Evolutionary conservation across 2,888 invertebrate genomes (phyloP).

Genomic region (Megastigmus dorsalis): DNA sequence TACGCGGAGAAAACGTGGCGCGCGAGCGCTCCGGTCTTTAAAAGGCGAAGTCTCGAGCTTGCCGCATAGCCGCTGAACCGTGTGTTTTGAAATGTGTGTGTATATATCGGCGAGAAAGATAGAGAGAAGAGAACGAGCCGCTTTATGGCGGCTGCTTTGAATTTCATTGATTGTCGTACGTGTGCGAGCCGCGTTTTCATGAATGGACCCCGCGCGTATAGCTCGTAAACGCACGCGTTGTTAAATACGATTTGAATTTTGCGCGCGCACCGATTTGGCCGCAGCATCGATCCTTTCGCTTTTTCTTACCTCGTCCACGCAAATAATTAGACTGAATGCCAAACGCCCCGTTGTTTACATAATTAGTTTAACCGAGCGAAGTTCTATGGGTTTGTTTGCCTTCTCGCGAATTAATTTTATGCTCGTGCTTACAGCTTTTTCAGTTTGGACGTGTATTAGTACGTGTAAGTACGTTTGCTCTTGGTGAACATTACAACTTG

Average conservation of each 20-base stretch:
- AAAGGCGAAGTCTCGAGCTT: slow-evolving; percentile 19
- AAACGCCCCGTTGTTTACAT: too few species aligned
- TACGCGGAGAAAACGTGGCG: background rate
- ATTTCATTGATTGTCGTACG: slow-evolving; percentile 43
- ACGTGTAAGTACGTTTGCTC: too few species aligned
- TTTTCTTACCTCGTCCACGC: too few species aligned
- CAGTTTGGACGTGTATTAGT: too few species aligned
- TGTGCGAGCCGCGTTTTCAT: background rate
- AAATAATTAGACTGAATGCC: too few species aligned
- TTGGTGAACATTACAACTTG: too few species aligned
- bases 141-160: slow-evolving; percentile 40
- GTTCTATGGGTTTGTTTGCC: background rate
- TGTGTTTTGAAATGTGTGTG: slow-evolving; percentile 28
- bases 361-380: too few species aligned
- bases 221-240: too few species aligned
- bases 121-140: too few species aligned
- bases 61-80: background rate
- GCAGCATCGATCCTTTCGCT: too few species aligned
- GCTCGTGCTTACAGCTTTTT: too few species aligned
- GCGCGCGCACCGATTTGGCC: background rate
- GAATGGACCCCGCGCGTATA: background rate
- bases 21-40: slow-evolving; percentile 15
- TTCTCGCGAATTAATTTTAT: background rate
- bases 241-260: slow-evolving; percentile 1
- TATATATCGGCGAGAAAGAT: too few species aligned